Evolutionary conservation across 2,797 vertebrate species (phyloP).

Genomic region (Myotis daubentonii): DNA sequence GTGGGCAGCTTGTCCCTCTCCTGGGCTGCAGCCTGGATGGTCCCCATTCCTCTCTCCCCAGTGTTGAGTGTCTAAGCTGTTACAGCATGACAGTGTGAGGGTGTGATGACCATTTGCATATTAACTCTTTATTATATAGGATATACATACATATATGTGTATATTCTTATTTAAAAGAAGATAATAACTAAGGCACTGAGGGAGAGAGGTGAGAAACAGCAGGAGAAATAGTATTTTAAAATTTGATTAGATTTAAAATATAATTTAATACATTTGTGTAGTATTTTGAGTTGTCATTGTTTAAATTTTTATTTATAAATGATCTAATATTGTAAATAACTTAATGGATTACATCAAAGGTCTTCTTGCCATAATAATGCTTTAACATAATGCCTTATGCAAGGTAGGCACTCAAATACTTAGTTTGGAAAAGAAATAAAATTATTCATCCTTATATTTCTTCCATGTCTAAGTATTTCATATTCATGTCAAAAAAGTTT

Average conservation of each 20-base stretch:
- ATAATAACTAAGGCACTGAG: background rate
- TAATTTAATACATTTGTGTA: background rate
- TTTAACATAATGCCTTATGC: background rate
- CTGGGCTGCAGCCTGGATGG: no score
- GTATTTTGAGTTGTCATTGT: background rate
- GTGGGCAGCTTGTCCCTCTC: no score
- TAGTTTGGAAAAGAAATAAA: slow-evolving; percentile 6
- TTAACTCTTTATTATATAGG: no score
- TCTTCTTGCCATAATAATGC: background rate
- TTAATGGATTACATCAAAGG: background rate
- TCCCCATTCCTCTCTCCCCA: no score
- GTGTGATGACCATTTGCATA: no score
- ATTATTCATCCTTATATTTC: background rate
- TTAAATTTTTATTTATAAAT: background rate
- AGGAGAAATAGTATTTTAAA: slow-evolving; percentile 5
- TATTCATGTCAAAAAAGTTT: background rate
- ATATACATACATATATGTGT: background rate
- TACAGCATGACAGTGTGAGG: no score
- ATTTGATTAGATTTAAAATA: slow-evolving; percentile 13
- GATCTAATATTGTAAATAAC: background rate
- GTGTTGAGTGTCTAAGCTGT: no score
- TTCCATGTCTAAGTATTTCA: background rate
- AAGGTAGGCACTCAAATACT: background rate
- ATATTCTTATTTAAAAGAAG: background rate
- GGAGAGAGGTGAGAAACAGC: background rate